A percentile compares a stretch with the other conserved stretches of the same genome.
Evolutionary conservation across 2,113 vertebrate genomes (phyloP).

Genomic region (Dicaeum eximium): DNA sequence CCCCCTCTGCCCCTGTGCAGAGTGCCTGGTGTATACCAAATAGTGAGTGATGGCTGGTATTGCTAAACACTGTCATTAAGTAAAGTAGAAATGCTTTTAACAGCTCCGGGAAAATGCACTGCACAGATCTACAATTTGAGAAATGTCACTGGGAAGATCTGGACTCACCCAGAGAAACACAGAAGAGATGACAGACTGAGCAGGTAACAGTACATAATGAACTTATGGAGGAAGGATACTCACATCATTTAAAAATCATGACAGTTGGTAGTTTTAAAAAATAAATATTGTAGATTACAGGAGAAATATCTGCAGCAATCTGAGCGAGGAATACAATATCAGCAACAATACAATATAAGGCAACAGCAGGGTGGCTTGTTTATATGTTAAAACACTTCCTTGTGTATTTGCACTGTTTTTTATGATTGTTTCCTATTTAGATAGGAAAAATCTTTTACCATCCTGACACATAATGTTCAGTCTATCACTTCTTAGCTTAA

Average conservation of each 20-base stretch:
- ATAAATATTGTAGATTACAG: not conserved
- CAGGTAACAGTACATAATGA: not conserved
- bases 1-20: not conserved
- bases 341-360: not conserved
- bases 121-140: not conserved
- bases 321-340: not conserved
- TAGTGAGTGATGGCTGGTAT: not conserved
- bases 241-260: not conserved
- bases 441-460: not conserved
- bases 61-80: not conserved
- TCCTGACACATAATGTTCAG: not conserved
- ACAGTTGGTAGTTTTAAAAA: not conserved
- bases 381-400: not conserved
- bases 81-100: not conserved
- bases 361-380: not conserved
- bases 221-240: not conserved
- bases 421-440: conserved; percentile 22
- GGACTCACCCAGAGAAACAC: not conserved
- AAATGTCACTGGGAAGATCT: not conserved
- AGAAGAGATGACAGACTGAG: not conserved
- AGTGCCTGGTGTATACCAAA: not conserved
- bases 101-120: not conserved
- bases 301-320: not conserved
- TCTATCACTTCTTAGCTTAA: conserved; percentile 36
- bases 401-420: not conserved